phyloP scores from a whole-genome alignment of 1,140 invertebrate genomes.

The Leptinotarsa lineolata region DNA sequence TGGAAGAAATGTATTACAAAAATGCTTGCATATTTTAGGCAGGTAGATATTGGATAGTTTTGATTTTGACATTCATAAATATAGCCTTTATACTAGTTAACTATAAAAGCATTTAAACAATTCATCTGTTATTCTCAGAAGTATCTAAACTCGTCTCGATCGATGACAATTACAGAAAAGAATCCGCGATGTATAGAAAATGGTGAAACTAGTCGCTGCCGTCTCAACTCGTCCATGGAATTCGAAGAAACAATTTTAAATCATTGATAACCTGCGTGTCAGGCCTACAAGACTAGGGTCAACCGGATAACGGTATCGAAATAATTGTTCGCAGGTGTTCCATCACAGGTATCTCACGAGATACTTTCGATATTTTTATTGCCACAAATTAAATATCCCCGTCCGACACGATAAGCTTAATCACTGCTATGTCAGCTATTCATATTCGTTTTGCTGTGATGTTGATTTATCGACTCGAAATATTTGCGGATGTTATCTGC shows the following conservation, averaged over 20 bases:
- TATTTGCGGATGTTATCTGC: not conserved
- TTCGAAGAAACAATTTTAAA: slow-evolving; percentile 27
- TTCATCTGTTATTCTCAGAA: no score
- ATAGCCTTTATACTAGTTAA: no score
- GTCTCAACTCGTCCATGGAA: not conserved
- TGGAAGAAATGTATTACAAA: no score
- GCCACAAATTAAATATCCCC: slow-evolving; percentile 29
- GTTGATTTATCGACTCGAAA: not conserved
- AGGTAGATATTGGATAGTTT: no score
- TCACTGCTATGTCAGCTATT: slow-evolving; percentile 11
- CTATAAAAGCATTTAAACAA: no score
- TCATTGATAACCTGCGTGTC: slow-evolving; percentile 30
- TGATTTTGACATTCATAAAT: no score
- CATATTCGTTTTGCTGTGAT: not conserved
- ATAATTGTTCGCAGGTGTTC: slow-evolving; percentile 33
- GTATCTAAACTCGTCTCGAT: no score
- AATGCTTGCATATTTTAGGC: no score
- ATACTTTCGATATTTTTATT: slow-evolving; percentile 31
- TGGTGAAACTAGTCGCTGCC: no score
- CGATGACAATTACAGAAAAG: no score
- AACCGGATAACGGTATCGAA: slow-evolving; percentile 31
- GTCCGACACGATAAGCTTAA: slow-evolving; percentile 26
- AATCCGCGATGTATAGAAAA: no score
- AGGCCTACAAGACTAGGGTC: slow-evolving; percentile 25
- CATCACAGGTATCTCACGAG: slow-evolving; percentile 30